Evolutionary conservation across 2,888 invertebrate genomes (phyloP), one percentile per base, ranked within the genome.

Genomic region (Dolichomitus sp.): DNA sequence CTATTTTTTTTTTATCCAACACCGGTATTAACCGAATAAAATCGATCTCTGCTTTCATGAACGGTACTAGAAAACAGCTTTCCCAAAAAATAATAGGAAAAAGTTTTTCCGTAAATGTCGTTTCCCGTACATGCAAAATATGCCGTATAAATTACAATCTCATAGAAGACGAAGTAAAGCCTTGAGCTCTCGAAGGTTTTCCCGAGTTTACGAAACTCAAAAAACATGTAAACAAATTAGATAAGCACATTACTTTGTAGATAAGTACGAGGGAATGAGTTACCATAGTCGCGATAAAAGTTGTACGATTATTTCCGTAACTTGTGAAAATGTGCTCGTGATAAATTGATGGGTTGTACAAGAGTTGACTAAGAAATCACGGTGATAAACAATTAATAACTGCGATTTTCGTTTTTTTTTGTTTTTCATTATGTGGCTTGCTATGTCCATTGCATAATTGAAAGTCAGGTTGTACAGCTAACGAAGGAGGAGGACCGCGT

Each of bases 281-380:
- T 80, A 80, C 75, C 75, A 50, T 65, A 70, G 70, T 70, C 69
- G 59, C 37, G 61, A 61, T 17, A 61, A 40, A 30, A 19, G 33
- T n/a, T 17, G 59, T 6, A 59, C 33, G 33, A 61, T 61, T 61
- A 61, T 82, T 42, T 69, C 1, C 37, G 69, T 70, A 57, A 19
- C 33, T 68, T 65, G 54, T 66, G 50, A 57, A 70, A 74, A 74
- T 70, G 69, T 66, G 78, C 4, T 50, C 17, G 57, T 50, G 78
- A 59, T 66, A 37, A 59, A 59, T 70, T 48, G 69, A 63, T 37
- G 74, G 52, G 42, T 77, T 45, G 48, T 74, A 57, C 19, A 59
- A 65, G 65, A 74, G 50, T 65, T 75, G 63, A 19, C 61, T 74
- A 78, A 57, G 63, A 40, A 50, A 69, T 52, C 33, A 27, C 57